Conservation (phyloP, 2,797 vertebrate genomes). For the Oreonectes daqikongensis region DNA sequence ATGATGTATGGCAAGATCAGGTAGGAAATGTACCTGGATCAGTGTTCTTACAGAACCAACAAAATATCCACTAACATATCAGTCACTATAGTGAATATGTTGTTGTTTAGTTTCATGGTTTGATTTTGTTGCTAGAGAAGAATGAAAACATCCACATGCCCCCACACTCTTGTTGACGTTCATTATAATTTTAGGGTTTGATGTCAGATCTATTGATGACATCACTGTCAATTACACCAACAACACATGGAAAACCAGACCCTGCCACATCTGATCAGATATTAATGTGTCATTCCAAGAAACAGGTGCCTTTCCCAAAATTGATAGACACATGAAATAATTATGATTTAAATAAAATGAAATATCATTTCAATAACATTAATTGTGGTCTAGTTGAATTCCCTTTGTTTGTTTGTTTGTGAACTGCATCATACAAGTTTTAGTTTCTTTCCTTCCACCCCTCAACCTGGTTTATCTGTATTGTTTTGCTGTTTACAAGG, state of each 20-base stretch:
- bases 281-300: background rate
- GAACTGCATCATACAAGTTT: background rate
- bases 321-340: too few species aligned
- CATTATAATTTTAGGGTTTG: background rate
- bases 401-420: too few species aligned
- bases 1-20: background rate
- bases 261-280: background rate
- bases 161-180: background rate
- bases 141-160: too few species aligned
- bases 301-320: background rate
- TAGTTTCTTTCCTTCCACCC: too few species aligned
- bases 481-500: background rate
- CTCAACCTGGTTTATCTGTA: background rate
- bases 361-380: too few species aligned
- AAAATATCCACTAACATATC: background rate
- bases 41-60: background rate
- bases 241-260: background rate
- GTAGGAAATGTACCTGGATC: background rate
- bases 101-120: background rate
- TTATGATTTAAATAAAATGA: too few species aligned
- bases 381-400: too few species aligned
- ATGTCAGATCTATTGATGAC: background rate
- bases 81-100: background rate
- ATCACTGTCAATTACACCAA: background rate
- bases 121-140: background rate